Evolutionary conservation across 2,113 vertebrate genomes (phyloP).

Genomic region (Tringa solitaria): DNA sequence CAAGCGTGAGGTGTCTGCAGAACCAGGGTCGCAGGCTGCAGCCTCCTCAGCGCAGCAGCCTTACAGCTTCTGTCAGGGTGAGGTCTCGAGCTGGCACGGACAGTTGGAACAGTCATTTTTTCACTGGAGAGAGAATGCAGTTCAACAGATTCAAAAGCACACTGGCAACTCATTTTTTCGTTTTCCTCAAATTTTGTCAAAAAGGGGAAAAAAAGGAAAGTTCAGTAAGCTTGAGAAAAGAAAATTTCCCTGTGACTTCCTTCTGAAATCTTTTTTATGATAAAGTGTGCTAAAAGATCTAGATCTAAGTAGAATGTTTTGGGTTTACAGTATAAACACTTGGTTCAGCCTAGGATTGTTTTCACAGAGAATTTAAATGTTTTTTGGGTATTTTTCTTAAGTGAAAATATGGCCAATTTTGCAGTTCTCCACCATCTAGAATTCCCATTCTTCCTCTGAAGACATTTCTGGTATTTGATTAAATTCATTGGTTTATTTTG

Average conservation of each 20-base stretch:
- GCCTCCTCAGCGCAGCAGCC: neutral
- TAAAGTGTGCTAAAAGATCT: neutral
- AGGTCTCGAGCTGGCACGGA: neutral
- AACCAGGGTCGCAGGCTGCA: neutral
- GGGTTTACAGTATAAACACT: neutral
- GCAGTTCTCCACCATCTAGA: neutral
- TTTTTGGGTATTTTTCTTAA: neutral
- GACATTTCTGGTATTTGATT: neutral
- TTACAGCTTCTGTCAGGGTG: neutral
- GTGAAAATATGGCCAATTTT: neutral
- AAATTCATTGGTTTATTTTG: neutral
- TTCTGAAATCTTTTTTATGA: neutral
- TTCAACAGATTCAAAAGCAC: neutral
- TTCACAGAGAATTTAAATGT: neutral
- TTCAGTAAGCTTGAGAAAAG: neutral
- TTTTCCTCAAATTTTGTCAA: neutral
- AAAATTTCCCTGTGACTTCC: neutral
- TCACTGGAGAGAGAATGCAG: neutral
- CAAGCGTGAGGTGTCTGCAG: neutral
- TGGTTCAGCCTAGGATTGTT: neutral
- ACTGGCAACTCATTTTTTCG: neutral
- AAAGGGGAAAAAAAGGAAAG: neutral
- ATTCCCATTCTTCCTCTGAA: neutral
- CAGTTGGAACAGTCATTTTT: neutral
- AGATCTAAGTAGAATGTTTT: neutral